These are phyloP conservation scores for Chromis chromis DNA, from an alignment of 2,797 vertebrate genomes.

Conservation along the genomic window DNA sequence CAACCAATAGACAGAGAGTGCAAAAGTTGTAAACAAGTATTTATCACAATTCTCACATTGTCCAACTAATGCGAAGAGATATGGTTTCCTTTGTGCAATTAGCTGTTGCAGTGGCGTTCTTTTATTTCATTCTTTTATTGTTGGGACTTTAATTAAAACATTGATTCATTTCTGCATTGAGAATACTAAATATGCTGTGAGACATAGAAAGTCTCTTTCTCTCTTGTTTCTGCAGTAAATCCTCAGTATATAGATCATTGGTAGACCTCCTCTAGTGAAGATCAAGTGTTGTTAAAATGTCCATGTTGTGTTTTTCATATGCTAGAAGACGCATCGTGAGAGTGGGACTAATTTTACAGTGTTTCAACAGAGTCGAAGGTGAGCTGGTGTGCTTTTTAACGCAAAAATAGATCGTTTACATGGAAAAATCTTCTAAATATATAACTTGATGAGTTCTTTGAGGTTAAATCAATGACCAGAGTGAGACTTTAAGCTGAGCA, in stretches of 20 bases:
- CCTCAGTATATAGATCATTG: neutral
- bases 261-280: too few relatives aligned
- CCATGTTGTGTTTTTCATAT: too few relatives aligned
- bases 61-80: neutral
- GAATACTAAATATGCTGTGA: constrained; percentile 10
- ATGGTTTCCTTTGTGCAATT: neutral
- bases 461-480: too few relatives aligned
- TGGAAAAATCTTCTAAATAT: too few relatives aligned
- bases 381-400: too few relatives aligned
- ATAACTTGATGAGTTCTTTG: too few relatives aligned
- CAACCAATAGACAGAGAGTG: neutral
- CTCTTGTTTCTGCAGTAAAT: neutral
- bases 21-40: neutral
- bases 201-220: neutral
- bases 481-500: neutral
- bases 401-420: too few relatives aligned
- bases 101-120: neutral
- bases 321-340: too few relatives aligned
- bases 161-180: neutral
- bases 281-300: too few relatives aligned
- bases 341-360: too few relatives aligned
- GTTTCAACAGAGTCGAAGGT: too few relatives aligned
- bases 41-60: neutral
- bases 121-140: constrained; percentile 8
- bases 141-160: constrained; percentile 17